Conservation (phyloP, 2,113 vertebrate genomes). For the Notiomystis cincta region DNA sequence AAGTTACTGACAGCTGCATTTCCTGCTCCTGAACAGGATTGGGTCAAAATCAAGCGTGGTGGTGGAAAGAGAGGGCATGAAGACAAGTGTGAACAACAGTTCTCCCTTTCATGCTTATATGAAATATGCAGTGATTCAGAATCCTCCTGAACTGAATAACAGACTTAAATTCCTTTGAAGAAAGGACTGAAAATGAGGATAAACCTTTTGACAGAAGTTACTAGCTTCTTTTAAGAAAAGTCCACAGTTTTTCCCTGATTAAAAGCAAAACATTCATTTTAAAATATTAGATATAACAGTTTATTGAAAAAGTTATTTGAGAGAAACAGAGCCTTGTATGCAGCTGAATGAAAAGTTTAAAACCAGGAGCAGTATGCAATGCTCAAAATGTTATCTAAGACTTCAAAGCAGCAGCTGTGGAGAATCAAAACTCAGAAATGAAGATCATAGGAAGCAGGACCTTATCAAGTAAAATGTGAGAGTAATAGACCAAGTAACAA, state of each 20-base stretch:
- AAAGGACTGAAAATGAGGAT: slow-evolving; percentile 1
- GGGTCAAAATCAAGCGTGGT: neutral
- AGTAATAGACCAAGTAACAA: slow-evolving; percentile 66
- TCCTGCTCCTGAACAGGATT: neutral
- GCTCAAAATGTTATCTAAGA: slow-evolving; percentile 52
- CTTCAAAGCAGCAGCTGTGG: slow-evolving; percentile 69
- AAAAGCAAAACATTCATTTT: slow-evolving; percentile 31
- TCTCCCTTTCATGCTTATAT: neutral
- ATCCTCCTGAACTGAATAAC: neutral
- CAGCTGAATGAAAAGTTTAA: slow-evolving; percentile 15
- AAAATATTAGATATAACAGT: neutral
- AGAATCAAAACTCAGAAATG: slow-evolving; percentile 48
- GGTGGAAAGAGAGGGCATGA: neutral
- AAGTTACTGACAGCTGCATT: neutral
- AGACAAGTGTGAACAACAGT: neutral
- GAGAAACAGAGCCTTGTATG: neutral
- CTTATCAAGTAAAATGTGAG: slow-evolving; percentile 59
- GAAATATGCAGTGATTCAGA: neutral
- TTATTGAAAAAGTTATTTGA: slow-evolving; percentile 27
- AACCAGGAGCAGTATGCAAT: slow-evolving; percentile 23
- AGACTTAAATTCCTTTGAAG: slow-evolving; percentile 14
- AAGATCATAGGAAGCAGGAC: slow-evolving; percentile 57
- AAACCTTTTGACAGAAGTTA: neutral
- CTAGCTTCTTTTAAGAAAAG: neutral
- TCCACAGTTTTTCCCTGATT: slow-evolving; percentile 9